phyloP scores from a whole-genome alignment of 2,888 invertebrate genomes.

The Ophioninae sp. region DNA sequence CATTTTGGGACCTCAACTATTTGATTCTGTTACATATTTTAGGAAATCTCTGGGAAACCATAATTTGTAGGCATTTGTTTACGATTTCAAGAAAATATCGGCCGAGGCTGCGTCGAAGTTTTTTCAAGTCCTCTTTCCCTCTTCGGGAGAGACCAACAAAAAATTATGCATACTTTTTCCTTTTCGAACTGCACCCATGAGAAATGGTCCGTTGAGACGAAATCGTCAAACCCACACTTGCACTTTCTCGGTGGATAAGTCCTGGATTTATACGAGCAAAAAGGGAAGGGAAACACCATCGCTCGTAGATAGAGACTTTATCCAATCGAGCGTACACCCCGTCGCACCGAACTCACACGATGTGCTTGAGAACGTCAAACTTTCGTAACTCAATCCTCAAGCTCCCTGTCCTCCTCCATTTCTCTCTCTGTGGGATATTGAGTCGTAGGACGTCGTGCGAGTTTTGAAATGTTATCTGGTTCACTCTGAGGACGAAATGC shows the following conservation, averaged over 20 bases:
- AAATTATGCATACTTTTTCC: not conserved
- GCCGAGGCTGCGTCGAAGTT: no score
- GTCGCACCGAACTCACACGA: constrained; percentile 39
- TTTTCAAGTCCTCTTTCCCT: not conserved
- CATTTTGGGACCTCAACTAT: no score
- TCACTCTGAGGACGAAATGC: constrained; percentile 14
- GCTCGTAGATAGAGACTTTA: constrained; percentile 50
- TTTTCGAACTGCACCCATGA: not conserved
- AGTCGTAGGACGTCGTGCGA: constrained; percentile 5
- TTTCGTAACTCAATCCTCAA: constrained; percentile 55
- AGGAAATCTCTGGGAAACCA: no score
- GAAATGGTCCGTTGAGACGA: not conserved
- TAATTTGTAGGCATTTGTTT: no score
- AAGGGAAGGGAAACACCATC: constrained; percentile 24
- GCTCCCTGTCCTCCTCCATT: constrained; percentile 32
- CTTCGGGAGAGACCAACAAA: not conserved
- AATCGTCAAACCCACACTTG: constrained; percentile 14
- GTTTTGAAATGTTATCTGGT: constrained; percentile 30
- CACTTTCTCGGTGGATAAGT: constrained; percentile 9
- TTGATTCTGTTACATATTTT: no score
- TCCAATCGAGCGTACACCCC: constrained; percentile 51
- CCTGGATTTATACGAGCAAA: constrained; percentile 20
- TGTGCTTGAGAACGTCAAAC: constrained; percentile 50
- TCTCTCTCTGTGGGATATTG: constrained; percentile 24
- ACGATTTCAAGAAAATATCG: no score